Percentiles rank a stretch among this genome's conserved stretches.
These are phyloP conservation scores for Montipora sp. DNA, from an alignment of 64 coral and sea anemone species.

Conservation along the genomic window DNA sequence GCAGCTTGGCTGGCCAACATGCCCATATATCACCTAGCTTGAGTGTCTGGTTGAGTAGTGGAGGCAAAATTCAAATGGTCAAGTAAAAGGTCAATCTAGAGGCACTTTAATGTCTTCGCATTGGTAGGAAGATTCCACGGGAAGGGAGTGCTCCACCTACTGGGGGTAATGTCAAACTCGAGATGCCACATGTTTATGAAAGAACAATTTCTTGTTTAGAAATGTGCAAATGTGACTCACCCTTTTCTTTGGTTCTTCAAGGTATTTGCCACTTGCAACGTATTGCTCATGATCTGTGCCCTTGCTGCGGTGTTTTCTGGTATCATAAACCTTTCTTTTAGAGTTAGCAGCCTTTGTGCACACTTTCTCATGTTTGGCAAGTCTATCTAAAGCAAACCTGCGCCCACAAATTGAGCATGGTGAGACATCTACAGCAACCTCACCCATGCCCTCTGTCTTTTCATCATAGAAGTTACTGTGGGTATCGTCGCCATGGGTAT, in stretches of 20 bases:
- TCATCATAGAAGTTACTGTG: conserved; percentile 70
- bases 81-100: no score
- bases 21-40: no score
- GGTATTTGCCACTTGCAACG: conserved; percentile 69
- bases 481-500: neutral
- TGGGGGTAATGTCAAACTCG: no score
- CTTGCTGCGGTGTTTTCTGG: conserved; percentile 69
- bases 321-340: conserved; percentile 91
- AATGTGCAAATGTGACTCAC: conserved; percentile 7
- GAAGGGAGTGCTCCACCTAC: no score
- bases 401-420: conserved; percentile 92
- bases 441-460: conserved; percentile 31
- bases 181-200: no score
- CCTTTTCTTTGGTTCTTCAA: conserved; percentile 77
- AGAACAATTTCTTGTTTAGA: neutral
- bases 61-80: no score
- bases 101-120: no score
- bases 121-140: no score
- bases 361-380: conserved; percentile 83
- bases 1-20: no score
- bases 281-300: conserved; percentile 89
- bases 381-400: conserved; percentile 84
- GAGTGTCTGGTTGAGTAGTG: no score
- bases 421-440: conserved; percentile 58
- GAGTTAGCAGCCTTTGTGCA: conserved; percentile 69